These are phyloP conservation scores for Pangasius larnaudii DNA, from an alignment of 2,797 vertebrate genomes.

Conservation along the genomic window DNA sequence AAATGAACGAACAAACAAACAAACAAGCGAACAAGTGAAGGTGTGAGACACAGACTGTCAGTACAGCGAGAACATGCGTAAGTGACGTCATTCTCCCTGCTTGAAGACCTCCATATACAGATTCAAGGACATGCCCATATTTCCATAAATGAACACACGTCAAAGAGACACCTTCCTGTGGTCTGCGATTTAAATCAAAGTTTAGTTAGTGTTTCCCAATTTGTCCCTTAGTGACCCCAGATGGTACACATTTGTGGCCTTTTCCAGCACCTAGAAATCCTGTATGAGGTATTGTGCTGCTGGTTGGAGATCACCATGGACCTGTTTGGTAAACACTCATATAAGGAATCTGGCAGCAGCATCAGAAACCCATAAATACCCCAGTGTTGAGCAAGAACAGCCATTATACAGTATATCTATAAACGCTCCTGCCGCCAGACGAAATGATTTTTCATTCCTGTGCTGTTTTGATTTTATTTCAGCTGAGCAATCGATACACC, in stretches of 20 bases:
- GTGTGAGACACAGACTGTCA: not conserved
- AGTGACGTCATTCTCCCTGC: not conserved
- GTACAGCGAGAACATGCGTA: not conserved
- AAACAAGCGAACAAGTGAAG: not conserved
- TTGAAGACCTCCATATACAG: not conserved
- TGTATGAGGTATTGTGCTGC: not conserved
- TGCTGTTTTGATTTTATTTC: slow-evolving; percentile 50
- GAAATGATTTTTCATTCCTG: slow-evolving; percentile 39
- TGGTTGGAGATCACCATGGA: not conserved
- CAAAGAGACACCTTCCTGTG: not conserved
- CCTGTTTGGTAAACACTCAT: not conserved
- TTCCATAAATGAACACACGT: not conserved
- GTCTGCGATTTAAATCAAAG: not conserved
- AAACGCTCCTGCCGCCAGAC: slow-evolving; percentile 36
- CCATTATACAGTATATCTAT: slow-evolving; percentile 26
- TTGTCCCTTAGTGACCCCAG: not conserved
- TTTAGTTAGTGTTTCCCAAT: not conserved
- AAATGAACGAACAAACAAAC: not conserved
- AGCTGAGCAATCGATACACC: slow-evolving; percentile 47
- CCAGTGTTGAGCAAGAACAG: slow-evolving; percentile 9
- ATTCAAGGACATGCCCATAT: not conserved
- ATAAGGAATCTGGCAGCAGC: slow-evolving; percentile 13
- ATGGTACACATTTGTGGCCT: not conserved
- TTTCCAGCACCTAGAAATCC: not conserved
- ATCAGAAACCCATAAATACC: slow-evolving; percentile 21